These are phyloP conservation scores for Brevimyrus niger DNA, from an alignment of 2,113 vertebrate species.

Conservation along the genomic window DNA sequence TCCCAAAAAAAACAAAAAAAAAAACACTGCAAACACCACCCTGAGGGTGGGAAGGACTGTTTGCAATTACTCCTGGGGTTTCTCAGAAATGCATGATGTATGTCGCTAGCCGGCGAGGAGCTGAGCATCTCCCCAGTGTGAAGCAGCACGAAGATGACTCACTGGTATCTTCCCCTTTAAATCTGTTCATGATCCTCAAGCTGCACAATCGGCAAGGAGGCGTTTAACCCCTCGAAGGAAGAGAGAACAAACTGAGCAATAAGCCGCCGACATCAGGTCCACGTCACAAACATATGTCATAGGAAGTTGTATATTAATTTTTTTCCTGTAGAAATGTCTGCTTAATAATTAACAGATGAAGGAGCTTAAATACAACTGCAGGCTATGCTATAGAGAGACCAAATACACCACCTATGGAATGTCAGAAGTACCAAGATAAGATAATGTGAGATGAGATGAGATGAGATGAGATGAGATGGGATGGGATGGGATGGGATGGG, in stretches of 20 bases:
- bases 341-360: background rate
- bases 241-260: background rate
- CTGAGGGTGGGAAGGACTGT: background rate
- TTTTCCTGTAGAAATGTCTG: background rate
- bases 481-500: background rate
- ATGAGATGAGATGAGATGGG: background rate
- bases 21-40: background rate
- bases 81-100: background rate
- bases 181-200: background rate
- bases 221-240: background rate
- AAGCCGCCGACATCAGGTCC: background rate
- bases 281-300: background rate
- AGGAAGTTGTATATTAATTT: background rate
- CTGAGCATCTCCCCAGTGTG: background rate
- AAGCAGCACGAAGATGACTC: background rate
- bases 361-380: background rate
- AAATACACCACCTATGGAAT: background rate
- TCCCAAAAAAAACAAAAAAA: too few species aligned
- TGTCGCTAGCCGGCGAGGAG: background rate
- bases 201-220: too few species aligned
- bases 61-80: slow-evolving; percentile 1
- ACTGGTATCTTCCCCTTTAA: background rate
- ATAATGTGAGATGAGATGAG: background rate
- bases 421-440: background rate
- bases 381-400: background rate